These are phyloP conservation scores for Parnassius mnemosyne DNA, from an alignment of 2,888 invertebrate species.

Conservation along the genomic window DNA sequence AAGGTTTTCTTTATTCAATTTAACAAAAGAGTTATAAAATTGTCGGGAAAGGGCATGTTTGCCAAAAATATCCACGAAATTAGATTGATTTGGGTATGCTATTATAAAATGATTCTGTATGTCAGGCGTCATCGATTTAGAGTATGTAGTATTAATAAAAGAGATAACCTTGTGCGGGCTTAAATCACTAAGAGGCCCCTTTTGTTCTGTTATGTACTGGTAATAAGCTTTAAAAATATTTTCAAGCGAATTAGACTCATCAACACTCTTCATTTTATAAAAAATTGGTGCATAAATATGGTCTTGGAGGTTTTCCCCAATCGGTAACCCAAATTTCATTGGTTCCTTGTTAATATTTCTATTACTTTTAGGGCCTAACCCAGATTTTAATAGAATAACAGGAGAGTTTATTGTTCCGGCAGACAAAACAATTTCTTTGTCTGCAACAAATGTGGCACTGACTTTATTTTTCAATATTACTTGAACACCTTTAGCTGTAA, in stretches of 20 bases:
- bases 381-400: slow-evolving; percentile 46
- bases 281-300: slow-evolving; percentile 48
- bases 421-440: slow-evolving; percentile 44
- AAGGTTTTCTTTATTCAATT: slow-evolving; percentile 46
- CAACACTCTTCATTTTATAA: slow-evolving; percentile 49
- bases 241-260: slow-evolving; percentile 41
- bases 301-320: slow-evolving; percentile 48
- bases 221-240: slow-evolving; percentile 50
- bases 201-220: slow-evolving; percentile 68
- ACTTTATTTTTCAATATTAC: slow-evolving; percentile 38
- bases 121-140: slow-evolving; percentile 49
- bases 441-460: slow-evolving; percentile 34
- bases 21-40: slow-evolving; percentile 40
- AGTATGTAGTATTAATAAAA: slow-evolving; percentile 55
- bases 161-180: slow-evolving; percentile 55
- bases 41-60: slow-evolving; percentile 48
- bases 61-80: slow-evolving; percentile 44
- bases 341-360: slow-evolving; percentile 38
- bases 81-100: slow-evolving; percentile 44
- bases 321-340: slow-evolving; percentile 39
- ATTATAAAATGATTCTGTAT: slow-evolving; percentile 53
- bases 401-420: slow-evolving; percentile 46
- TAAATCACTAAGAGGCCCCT: slow-evolving; percentile 70
- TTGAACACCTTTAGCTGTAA: slow-evolving; percentile 36
- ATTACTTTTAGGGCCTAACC: slow-evolving; percentile 43